Evolutionary conservation across 2,888 invertebrate species (phyloP).

Genomic region (Hyles lineata): DNA sequence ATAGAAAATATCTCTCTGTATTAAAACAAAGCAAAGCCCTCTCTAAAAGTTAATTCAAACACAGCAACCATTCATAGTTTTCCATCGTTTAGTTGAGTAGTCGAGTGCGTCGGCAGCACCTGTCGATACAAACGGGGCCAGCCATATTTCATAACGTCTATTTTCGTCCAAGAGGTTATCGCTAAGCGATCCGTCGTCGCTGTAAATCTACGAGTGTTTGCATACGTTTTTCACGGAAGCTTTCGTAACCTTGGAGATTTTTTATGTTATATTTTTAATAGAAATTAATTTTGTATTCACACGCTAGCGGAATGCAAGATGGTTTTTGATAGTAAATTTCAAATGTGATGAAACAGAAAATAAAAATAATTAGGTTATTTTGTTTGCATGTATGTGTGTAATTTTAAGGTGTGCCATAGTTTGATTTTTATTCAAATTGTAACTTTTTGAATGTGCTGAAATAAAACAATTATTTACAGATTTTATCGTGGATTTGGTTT

Average conservation of each 20-base stretch:
- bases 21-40: background rate
- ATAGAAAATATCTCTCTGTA: no score
- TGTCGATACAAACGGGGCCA: conserved; percentile 5
- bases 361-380: no score
- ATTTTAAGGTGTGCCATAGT: no score
- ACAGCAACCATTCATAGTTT: background rate
- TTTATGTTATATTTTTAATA: background rate
- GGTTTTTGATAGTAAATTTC: background rate
- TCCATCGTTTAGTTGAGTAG: background rate
- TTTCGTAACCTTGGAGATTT: background rate
- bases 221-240: background rate
- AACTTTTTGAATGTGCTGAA: no score
- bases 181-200: background rate
- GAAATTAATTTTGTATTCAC: background rate
- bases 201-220: conserved; percentile 2
- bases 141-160: conserved; percentile 16
- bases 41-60: background rate
- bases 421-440: no score
- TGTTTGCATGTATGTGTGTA: no score
- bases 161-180: conserved; percentile 16
- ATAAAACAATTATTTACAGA: no score
- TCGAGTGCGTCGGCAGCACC: background rate
- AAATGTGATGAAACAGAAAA: background rate
- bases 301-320: background rate
- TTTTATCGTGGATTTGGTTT: no score